phyloP scores from a whole-genome alignment of 2,113 vertebrate genomes.

The Perca flavescens region DNA sequence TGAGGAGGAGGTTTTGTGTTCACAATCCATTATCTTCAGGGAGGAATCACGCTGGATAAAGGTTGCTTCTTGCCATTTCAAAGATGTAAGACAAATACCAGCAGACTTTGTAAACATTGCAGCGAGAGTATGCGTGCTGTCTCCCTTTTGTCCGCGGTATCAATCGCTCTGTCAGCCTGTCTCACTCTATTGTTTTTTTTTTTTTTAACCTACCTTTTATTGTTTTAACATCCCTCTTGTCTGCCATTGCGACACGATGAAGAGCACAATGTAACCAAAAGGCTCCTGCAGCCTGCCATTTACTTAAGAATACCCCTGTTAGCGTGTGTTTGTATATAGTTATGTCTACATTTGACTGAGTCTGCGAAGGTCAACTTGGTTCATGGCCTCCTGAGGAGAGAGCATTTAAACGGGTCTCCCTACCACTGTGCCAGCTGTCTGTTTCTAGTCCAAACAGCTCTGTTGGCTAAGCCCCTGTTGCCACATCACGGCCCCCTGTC shows the following conservation, averaged over 20 bases:
- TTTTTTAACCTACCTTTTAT: constrained; percentile 27
- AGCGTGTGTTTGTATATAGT: constrained; percentile 22
- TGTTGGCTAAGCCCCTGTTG: constrained; percentile 63
- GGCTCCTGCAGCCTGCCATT: constrained; percentile 12
- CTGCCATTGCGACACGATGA: constrained; percentile 1
- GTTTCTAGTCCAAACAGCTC: constrained; percentile 70
- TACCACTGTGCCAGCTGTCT: constrained; percentile 53
- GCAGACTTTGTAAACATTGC: constrained; percentile 71
- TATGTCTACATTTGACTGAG: constrained; percentile 44
- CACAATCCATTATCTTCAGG: constrained; percentile 79
- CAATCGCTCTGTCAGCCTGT: constrained; percentile 59
- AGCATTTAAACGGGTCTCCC: constrained; percentile 42
- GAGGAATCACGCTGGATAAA: constrained; percentile 69
- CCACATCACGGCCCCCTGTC: constrained; percentile 56
- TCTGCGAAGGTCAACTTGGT: constrained; percentile 48
- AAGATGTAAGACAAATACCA: constrained; percentile 78
- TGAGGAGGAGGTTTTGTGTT: constrained; percentile 69
- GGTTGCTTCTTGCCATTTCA: constrained; percentile 76
- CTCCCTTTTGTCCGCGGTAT: constrained; percentile 59
- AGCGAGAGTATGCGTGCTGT: constrained; percentile 44
- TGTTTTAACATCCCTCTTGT: constrained; percentile 12
- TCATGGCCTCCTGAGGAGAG: constrained; percentile 41
- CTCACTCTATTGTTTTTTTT: constrained; percentile 27
- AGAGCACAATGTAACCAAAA: constrained; percentile 15
- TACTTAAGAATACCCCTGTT: not conserved